Evolutionary conservation across 2,113 vertebrate genomes (phyloP).

Genomic region (Spizaetus ornatus): DNA sequence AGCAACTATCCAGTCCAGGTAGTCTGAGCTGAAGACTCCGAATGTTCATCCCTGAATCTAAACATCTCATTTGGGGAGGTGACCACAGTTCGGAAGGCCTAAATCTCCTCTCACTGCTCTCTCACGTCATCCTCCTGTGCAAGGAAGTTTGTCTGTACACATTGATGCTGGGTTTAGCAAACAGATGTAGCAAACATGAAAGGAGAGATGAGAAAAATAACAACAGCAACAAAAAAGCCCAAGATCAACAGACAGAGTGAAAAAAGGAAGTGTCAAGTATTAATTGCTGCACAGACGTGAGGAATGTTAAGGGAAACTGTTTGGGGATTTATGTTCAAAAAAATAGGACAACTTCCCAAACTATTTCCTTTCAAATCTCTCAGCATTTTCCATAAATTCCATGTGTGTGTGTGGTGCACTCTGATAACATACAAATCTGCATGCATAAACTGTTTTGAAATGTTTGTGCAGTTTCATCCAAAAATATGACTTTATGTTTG

Average conservation of each 20-base stretch:
- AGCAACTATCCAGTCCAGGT: neutral
- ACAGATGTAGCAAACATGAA: neutral
- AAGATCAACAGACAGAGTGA: neutral
- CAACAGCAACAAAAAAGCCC: neutral
- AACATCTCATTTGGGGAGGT: neutral
- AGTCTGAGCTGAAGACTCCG: neutral
- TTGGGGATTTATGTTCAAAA: conserved; percentile 44
- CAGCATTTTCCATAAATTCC: conserved; percentile 59
- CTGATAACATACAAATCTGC: conserved; percentile 60
- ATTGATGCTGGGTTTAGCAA: neutral
- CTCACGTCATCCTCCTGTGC: neutral
- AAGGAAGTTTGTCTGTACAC: neutral
- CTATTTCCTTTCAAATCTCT: conserved; percentile 56
- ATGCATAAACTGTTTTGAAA: conserved; percentile 62
- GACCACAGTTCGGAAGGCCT: neutral
- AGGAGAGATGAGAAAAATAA: neutral
- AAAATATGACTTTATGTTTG: conserved; percentile 57
- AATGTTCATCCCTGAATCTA: neutral
- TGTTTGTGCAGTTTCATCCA: conserved; percentile 60
- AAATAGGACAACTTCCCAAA: conserved; percentile 47
- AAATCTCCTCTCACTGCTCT: neutral
- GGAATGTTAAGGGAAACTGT: conserved; percentile 57
- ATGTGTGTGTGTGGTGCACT: conserved; percentile 40
- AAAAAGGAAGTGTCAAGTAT: neutral
- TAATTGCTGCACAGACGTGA: neutral